Percentiles rank a stretch among this genome's conserved stretches.
These are phyloP conservation scores for Mastomys natalensis DNA, from an alignment of 2,113 vertebrate species.

Conservation along the genomic window DNA sequence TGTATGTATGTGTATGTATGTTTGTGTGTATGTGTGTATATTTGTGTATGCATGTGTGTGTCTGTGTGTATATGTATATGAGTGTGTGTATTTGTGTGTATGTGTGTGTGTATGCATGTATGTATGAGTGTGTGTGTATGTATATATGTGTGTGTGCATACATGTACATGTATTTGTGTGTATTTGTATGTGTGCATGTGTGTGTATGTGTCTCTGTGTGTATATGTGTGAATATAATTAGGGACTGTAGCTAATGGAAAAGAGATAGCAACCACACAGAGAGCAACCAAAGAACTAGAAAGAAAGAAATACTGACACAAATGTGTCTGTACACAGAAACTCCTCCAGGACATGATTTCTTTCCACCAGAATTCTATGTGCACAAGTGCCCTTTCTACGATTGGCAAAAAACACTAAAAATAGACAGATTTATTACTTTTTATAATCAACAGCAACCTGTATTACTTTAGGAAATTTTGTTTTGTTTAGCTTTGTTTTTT, in stretches of 20 bases:
- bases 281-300: conserved; percentile 22
- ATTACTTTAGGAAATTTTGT: not conserved
- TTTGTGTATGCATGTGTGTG: rapidly evolving
- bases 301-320: not conserved
- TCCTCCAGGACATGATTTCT: not conserved
- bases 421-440: conserved; percentile 25
- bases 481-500: not conserved
- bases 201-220: too few relatives aligned
- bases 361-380: not conserved
- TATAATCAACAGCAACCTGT: conserved; percentile 8
- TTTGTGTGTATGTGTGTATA: not conserved
- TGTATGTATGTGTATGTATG: not conserved
- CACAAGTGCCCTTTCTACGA: not conserved
- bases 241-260: not conserved
- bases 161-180: not conserved
- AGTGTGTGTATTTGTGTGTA: not conserved
- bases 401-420: not conserved
- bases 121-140: too few relatives aligned
- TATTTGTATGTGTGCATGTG: not conserved
- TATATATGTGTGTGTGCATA: not conserved
- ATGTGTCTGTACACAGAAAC: not conserved
- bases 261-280: not conserved
- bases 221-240: not conserved
- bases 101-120: not conserved
- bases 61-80: not conserved